A percentile compares a stretch with the other conserved stretches of the same genome.
Conservation (phyloP, 2,113 vertebrate genomes). For the Gila orcuttii region DNA sequence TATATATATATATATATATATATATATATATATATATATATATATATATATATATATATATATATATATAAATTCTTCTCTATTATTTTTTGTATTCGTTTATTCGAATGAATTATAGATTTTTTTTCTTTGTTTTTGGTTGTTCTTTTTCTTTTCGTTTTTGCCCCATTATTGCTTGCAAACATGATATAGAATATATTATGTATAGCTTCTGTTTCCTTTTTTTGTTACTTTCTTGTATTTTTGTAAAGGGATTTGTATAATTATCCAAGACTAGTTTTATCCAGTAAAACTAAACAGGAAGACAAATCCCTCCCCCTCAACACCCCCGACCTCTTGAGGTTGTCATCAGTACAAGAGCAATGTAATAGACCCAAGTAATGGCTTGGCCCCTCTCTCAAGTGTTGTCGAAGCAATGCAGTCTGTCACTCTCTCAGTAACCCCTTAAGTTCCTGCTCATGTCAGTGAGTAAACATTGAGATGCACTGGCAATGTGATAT, state of each 20-base stretch:
- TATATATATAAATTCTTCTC: not conserved
- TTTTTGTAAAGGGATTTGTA: constrained; percentile 19
- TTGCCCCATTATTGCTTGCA: not conserved
- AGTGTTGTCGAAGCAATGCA: constrained; percentile 48
- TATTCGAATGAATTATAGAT: not conserved
- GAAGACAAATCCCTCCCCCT: constrained; percentile 36
- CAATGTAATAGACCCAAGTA: constrained; percentile 51
- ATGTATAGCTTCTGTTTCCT: not conserved
- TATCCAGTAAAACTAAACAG: constrained; percentile 30
- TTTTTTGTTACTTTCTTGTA: constrained; percentile 1
- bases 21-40: no score
- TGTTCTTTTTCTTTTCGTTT: not conserved
- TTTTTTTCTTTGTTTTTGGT: not conserved
- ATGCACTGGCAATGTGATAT: constrained; percentile 60
- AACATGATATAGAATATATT: not conserved
- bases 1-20: no score
- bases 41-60: no score
- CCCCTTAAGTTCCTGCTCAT: constrained; percentile 56
- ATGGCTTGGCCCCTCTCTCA: constrained; percentile 52
- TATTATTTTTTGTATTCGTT: not conserved
- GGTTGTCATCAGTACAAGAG: constrained; percentile 51
- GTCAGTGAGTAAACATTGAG: constrained; percentile 60
- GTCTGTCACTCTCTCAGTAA: constrained; percentile 58
- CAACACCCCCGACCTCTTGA: constrained; percentile 44
- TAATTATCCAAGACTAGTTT: constrained; percentile 2